These are phyloP conservation scores for Acinonyx jubatus DNA, from an alignment of 2,113 vertebrate species.

Conservation along the genomic window DNA sequence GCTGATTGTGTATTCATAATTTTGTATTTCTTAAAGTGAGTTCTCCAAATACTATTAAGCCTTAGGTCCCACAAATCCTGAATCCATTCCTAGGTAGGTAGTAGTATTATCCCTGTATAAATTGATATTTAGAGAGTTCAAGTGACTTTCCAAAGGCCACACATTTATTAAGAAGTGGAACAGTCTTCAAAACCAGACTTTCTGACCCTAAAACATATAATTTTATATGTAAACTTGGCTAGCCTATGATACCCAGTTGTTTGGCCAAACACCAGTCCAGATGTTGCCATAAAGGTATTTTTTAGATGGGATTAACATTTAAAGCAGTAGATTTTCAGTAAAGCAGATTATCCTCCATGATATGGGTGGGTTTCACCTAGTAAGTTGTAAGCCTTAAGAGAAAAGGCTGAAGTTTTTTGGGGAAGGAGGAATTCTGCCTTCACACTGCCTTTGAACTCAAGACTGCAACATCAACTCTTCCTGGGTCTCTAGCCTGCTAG, in stretches of 20 bases:
- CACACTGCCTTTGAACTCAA: not conserved
- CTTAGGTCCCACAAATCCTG: not conserved
- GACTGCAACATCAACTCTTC: not conserved
- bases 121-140: not conserved
- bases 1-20: not conserved
- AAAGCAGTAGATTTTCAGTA: not conserved
- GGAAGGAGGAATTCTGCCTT: not conserved
- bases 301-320: not conserved
- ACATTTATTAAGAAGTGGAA: not conserved
- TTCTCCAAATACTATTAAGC: not conserved
- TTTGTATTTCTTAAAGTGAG: not conserved
- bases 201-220: not conserved
- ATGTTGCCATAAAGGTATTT: not conserved
- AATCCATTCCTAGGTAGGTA: not conserved
- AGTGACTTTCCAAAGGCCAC: not conserved
- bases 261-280: not conserved
- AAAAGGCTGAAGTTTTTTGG: not conserved
- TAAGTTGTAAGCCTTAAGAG: not conserved
- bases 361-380: not conserved
- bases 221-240: not conserved
- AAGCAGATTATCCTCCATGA: not conserved
- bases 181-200: not conserved
- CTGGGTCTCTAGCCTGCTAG: not conserved
- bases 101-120: not conserved
- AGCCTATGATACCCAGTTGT: not conserved